Evolutionary conservation across 1,140 invertebrate genomes (phyloP), one percentile per base, ranked within the genome.

Genomic region (Palaemon carinicauda): DNA sequence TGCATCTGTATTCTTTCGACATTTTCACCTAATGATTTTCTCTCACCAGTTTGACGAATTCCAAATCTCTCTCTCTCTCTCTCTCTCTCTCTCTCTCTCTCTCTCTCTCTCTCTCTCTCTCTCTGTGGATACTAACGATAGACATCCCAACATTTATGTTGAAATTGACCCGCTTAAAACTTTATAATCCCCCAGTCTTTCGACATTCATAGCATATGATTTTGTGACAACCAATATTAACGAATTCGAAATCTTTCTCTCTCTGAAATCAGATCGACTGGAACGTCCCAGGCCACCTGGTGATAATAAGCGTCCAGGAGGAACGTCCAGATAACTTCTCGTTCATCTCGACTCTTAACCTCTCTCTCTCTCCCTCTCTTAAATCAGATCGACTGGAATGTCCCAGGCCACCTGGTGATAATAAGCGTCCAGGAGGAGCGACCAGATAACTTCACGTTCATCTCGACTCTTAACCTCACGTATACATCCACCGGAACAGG

Each of bases 41-140:
- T n/a, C n/a, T n/a, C n/a, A n/a, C n/a, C n/a, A n/a, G 15, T 14
- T 54, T 17, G 14, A 9, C 4, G 3, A 19, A 24, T 21, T 29
- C 27, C 29, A 24, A 21, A 31, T 33, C 19, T 54, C 15, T 33
- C 24, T 74, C 52, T 80, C 53, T 80, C 21, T 53, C 52, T 41
- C 14, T 82, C 80, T 82, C 24, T 71, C 41, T 82, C 60, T 82
- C 21, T 82, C 33, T 82, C 80, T 73, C 19, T 73, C 41, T 71
- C 41, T 82, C 80, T 50, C 27, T 82, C 80, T 51, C 27, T 51
- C 80, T 65, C 27, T 82, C 41, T 71, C 65, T 82, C 41, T n/a
- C n/a, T n/a, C n/a, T n/a, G n/a, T n/a, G n/a, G n/a, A n/a, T n/a
- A n/a, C n/a, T n/a, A n/a, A n/a, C n/a, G n/a, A n/a, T n/a, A n/a